These are phyloP conservation scores for Struthidea cinerea DNA, from an alignment of 2,113 vertebrate species.

Conservation along the genomic window DNA sequence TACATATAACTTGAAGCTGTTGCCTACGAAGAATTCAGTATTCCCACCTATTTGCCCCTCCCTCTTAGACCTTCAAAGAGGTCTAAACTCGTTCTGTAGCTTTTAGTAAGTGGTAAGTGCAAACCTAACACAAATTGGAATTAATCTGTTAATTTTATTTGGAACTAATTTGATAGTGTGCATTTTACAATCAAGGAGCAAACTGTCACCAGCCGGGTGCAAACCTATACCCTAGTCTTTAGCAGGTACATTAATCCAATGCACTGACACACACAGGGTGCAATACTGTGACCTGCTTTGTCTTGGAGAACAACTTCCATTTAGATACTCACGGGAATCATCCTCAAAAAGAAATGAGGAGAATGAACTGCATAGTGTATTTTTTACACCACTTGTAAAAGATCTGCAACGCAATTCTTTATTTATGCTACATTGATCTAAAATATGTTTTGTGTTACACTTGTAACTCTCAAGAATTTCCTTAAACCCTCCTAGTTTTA, in stretches of 20 bases:
- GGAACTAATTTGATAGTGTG: neutral
- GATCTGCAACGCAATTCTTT: neutral
- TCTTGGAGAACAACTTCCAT: neutral
- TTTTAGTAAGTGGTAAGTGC: neutral
- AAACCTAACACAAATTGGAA: neutral
- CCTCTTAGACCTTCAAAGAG: neutral
- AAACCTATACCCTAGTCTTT: neutral
- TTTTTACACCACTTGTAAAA: neutral
- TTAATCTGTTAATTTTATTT: neutral
- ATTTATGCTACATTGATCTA: neutral
- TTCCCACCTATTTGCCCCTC: neutral
- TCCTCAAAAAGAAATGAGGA: neutral
- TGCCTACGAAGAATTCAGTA: neutral
- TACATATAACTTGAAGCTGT: neutral
- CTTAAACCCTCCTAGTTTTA: neutral
- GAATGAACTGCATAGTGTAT: neutral
- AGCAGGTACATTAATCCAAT: neutral
- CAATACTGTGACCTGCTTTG: neutral
- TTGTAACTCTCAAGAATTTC: neutral
- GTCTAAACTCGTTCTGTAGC: constrained; percentile 2
- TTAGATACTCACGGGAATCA: neutral
- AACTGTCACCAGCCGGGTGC: neutral
- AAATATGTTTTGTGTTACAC: neutral
- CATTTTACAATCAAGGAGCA: neutral
- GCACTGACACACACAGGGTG: neutral